phyloP scores from a whole-genome alignment of 2,797 vertebrate species.

The Hylomyscus alleni region DNA sequence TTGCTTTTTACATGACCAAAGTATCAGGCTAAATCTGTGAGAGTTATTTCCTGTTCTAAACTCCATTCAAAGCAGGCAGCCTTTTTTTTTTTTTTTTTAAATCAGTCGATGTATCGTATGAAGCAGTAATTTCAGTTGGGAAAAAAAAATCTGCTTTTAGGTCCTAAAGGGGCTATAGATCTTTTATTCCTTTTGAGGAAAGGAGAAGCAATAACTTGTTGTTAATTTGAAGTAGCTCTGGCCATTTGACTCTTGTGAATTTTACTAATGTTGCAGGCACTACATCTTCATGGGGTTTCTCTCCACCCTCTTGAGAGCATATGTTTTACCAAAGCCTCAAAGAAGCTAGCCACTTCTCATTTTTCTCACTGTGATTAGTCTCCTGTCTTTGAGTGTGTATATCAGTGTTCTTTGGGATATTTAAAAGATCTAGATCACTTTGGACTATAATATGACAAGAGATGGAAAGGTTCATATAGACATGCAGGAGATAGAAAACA shows the following conservation, averaged over 20 bases:
- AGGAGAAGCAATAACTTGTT: not conserved
- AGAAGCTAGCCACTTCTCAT: not conserved
- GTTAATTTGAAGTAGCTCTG: not conserved
- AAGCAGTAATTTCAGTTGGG: not conserved
- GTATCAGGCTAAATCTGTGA: not conserved
- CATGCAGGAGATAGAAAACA: not conserved
- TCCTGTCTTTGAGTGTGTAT: not conserved
- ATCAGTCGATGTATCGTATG: not conserved
- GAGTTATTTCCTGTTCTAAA: not conserved
- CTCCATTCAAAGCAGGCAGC: not conserved
- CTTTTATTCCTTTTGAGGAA: not conserved
- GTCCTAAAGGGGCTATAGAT: not conserved
- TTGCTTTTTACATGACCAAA: not conserved
- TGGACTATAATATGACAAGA: not conserved
- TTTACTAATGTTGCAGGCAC: not conserved
- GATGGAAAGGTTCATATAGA: not conserved
- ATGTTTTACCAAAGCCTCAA: not conserved
- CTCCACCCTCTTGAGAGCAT: not conserved
- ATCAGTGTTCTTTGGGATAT: not conserved
- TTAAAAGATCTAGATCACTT: constrained; percentile 5
- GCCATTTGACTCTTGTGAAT: not conserved
- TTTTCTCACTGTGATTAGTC: constrained; percentile 15
- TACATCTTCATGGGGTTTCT: constrained; percentile 13
- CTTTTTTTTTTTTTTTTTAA: not conserved
- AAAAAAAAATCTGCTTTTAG: not conserved